phyloP scores from a whole-genome alignment of 2,797 vertebrate genomes.

The Enteromius mattozi region DNA sequence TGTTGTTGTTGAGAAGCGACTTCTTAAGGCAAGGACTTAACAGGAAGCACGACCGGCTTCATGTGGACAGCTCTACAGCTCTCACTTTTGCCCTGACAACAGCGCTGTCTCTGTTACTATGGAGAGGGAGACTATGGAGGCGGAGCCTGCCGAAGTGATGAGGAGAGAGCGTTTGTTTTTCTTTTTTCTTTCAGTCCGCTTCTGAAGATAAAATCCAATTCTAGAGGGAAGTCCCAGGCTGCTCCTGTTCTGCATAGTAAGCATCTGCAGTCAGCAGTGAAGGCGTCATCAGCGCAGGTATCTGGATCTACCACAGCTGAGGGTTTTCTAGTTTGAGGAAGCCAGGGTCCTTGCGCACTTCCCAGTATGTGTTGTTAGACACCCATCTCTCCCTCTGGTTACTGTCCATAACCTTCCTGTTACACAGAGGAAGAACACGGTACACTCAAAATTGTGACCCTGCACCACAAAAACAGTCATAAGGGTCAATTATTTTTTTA shows the following conservation, averaged over 20 bases:
- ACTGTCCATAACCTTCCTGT: slow-evolving; percentile 90
- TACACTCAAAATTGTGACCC: background rate
- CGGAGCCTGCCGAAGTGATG: slow-evolving; percentile 12
- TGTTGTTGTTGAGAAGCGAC: slow-evolving; percentile 67
- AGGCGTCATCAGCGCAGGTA: slow-evolving; percentile 72
- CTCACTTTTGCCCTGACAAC: slow-evolving; percentile 69
- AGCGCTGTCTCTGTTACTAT: slow-evolving; percentile 69
- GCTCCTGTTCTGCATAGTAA: slow-evolving; percentile 77
- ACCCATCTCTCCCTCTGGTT: slow-evolving; percentile 98
- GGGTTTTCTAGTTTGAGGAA: slow-evolving; percentile 92
- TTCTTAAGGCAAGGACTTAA: slow-evolving; percentile 82
- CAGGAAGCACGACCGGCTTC: slow-evolving; percentile 71
- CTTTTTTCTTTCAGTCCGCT: background rate
- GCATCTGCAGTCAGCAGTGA: slow-evolving; percentile 73
- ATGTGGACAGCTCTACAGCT: slow-evolving; percentile 69
- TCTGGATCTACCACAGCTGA: slow-evolving; percentile 89
- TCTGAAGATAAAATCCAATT: slow-evolving; percentile 34
- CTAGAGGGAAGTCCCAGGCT: slow-evolving; percentile 40
- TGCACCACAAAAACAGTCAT: background rate
- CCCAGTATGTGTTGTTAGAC: slow-evolving; percentile 96
- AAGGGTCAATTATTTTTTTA: background rate
- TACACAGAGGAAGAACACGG: slow-evolving; percentile 49
- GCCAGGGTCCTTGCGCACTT: slow-evolving; percentile 94
- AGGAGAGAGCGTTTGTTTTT: slow-evolving; percentile 7
- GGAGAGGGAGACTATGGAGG: slow-evolving; percentile 57